phyloP scores from a whole-genome alignment of 2,888 invertebrate species.

The Nymphalis urticae region DNA sequence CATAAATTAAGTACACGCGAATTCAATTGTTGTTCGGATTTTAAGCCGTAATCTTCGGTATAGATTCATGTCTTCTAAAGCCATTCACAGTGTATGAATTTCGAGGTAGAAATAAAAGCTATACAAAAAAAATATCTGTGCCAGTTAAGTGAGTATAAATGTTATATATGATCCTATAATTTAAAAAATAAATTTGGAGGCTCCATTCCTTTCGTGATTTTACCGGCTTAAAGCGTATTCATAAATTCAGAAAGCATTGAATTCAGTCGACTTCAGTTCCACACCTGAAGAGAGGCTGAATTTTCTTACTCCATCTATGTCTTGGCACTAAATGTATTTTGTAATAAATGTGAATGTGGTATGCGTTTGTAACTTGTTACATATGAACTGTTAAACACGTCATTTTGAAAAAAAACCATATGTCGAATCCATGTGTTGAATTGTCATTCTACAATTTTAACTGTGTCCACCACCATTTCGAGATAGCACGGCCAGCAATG shows the following conservation, averaged over 20 bases:
- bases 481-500: no score
- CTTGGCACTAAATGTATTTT: slow-evolving; percentile 44
- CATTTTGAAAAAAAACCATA: background rate
- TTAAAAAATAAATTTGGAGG: background rate
- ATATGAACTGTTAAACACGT: slow-evolving; percentile 2
- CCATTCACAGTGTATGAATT: no score
- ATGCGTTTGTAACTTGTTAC: slow-evolving; percentile 22
- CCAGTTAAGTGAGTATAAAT: background rate
- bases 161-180: no score
- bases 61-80: no score
- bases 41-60: no score
- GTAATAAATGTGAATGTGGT: slow-evolving; percentile 47
- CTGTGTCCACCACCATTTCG: no score
- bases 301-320: slow-evolving; percentile 22
- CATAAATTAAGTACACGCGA: no score
- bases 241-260: slow-evolving; percentile 2
- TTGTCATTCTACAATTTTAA: no score
- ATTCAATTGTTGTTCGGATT: no score
- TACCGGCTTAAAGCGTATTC: background rate
- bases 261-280: slow-evolving; percentile 40
- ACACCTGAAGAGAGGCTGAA: slow-evolving; percentile 24
- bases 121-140: no score
- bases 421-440: background rate
- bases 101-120: no score
- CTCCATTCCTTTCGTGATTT: background rate